Percentiles rank a stretch among this genome's conserved stretches.
phyloP scores from a whole-genome alignment of 2,888 invertebrate genomes.

The Amiota minor region DNA sequence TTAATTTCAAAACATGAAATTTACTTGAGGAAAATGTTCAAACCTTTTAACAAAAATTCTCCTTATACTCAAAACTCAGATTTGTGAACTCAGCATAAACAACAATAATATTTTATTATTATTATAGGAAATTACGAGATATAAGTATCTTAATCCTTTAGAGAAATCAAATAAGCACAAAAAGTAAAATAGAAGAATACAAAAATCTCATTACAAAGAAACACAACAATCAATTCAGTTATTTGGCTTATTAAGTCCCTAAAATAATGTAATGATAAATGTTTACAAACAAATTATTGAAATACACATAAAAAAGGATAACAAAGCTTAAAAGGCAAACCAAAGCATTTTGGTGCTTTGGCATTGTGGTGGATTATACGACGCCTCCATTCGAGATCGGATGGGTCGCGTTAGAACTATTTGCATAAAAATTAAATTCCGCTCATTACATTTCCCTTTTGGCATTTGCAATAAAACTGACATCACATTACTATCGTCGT shows the following conservation, averaged over 20 bases:
- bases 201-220: neutral
- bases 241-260: slow-evolving; percentile 21
- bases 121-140: too few relatives aligned
- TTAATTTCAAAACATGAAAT: too few relatives aligned
- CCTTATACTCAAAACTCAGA: too few relatives aligned
- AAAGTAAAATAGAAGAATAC: neutral
- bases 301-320: slow-evolving; percentile 9
- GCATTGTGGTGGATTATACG: neutral
- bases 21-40: too few relatives aligned
- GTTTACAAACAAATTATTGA: slow-evolving; percentile 21
- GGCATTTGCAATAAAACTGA: slow-evolving; percentile 28
- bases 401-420: neutral
- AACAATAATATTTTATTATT: too few relatives aligned
- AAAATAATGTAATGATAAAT: slow-evolving; percentile 10
- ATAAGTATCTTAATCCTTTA: too few relatives aligned
- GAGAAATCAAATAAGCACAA: slow-evolving; percentile 3
- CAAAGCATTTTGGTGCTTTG: neutral
- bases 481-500: neutral
- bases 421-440: slow-evolving; percentile 44
- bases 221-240: neutral
- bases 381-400: neutral
- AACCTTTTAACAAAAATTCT: too few relatives aligned
- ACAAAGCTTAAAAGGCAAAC: neutral
- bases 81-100: too few relatives aligned
- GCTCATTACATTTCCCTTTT: slow-evolving; percentile 52